These are phyloP conservation scores for Anadara kagoshimensis DNA, from an alignment of 1,140 invertebrate species.

Conservation along the genomic window DNA sequence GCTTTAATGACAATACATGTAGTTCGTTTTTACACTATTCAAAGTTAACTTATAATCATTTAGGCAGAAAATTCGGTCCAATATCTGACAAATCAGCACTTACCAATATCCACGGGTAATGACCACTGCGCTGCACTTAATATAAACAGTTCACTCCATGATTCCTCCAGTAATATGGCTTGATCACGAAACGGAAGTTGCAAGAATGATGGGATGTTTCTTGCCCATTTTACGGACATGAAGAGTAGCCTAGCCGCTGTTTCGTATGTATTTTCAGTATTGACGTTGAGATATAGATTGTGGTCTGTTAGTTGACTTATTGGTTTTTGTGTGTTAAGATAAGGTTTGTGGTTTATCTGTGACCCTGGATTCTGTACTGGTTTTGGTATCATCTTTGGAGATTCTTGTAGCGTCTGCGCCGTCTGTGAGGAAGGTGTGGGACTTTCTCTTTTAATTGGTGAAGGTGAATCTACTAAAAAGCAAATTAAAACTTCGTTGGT, in stretches of 20 bases:
- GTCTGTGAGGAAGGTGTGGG: neutral
- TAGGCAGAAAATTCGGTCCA: too few relatives aligned
- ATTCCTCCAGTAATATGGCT: constrained; percentile 92
- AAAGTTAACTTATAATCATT: too few relatives aligned
- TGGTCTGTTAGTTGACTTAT: neutral
- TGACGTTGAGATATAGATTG: neutral
- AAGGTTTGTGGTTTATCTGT: neutral
- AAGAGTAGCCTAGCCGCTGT: constrained; percentile 94
- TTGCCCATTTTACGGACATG: constrained; percentile 96
- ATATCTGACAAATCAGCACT: too few relatives aligned
- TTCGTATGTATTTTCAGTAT: constrained; percentile 79
- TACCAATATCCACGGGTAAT: constrained; percentile 92
- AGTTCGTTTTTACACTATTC: too few relatives aligned
- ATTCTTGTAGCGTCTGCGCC: neutral
- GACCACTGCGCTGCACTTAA: constrained; percentile 95
- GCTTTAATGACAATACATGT: too few relatives aligned
- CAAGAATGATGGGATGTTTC: constrained; percentile 97
- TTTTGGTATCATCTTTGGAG: too few relatives aligned
- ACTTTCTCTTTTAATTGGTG: neutral
- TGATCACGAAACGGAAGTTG: constrained; percentile 87
- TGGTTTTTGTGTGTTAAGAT: neutral
- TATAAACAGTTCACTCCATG: constrained; percentile 98
- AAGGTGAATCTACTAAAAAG: too few relatives aligned
- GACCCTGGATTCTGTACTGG: neutral
- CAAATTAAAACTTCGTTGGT: too few relatives aligned